Percentiles rank a stretch among this genome's conserved stretches.
Evolutionary conservation across 2,797 vertebrate species (phyloP).

Genomic region (Spinibarbus caldwelli): DNA sequence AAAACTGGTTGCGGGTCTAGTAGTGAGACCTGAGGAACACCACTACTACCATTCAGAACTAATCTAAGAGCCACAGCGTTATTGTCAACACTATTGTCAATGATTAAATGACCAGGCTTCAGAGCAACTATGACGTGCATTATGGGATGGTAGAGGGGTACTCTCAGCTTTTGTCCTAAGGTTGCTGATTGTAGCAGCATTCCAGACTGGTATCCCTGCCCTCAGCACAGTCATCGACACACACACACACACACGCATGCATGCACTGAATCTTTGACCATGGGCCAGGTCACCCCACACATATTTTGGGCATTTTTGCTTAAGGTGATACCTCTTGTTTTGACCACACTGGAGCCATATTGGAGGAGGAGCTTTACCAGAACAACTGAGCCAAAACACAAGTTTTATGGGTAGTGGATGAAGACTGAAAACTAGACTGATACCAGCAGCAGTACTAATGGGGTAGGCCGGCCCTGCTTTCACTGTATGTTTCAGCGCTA

Average conservation of each 20-base stretch:
- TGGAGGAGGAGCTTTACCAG: slow-evolving; percentile 47
- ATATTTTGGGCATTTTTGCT: slow-evolving; percentile 46
- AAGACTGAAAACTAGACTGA: slow-evolving; percentile 16
- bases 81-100: slow-evolving; percentile 45
- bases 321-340: slow-evolving; percentile 45
- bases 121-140: slow-evolving; percentile 45
- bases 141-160: slow-evolving; percentile 50
- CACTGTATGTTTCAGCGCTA: not conserved
- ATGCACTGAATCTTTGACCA: slow-evolving; percentile 39
- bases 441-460: slow-evolving; percentile 19
- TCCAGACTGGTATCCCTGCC: slow-evolving; percentile 66
- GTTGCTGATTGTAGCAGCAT: slow-evolving; percentile 73
- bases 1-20: not conserved
- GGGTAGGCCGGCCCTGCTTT: not conserved
- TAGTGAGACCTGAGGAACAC: slow-evolving; percentile 19
- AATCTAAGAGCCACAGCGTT: slow-evolving; percentile 25
- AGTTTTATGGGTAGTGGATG: slow-evolving; percentile 14
- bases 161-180: slow-evolving; percentile 62
- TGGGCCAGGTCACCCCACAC: slow-evolving; percentile 46
- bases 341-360: slow-evolving; percentile 27
- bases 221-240: slow-evolving; percentile 60
- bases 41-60: slow-evolving; percentile 24
- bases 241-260: slow-evolving; percentile 38
- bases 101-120: slow-evolving; percentile 37
- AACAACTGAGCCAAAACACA: slow-evolving; percentile 40